phyloP scores from a whole-genome alignment of 2,888 invertebrate genomes.

The Gnatocerus cornutus region DNA sequence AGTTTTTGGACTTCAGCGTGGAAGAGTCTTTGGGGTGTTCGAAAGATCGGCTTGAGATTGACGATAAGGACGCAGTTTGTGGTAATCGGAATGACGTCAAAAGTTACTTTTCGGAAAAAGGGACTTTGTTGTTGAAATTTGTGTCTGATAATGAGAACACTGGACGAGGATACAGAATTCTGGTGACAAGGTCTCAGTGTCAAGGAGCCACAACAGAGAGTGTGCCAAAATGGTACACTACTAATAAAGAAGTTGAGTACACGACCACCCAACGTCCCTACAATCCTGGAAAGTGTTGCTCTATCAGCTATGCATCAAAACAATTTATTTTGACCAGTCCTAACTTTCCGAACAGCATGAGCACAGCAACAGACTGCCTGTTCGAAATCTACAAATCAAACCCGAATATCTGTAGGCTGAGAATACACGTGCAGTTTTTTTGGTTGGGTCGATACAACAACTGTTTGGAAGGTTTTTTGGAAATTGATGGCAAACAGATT shows the following conservation, averaged over 20 bases:
- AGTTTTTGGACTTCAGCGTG: slow-evolving; percentile 75
- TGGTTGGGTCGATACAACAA: slow-evolving; percentile 70
- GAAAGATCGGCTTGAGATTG: slow-evolving; percentile 73
- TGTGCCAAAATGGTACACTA: slow-evolving; percentile 38
- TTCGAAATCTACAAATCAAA: slow-evolving; percentile 72
- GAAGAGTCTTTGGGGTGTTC: slow-evolving; percentile 72
- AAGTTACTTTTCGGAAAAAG: slow-evolving; percentile 71
- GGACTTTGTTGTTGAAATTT: slow-evolving; percentile 71
- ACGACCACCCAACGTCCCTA: slow-evolving; percentile 36
- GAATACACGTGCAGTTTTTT: slow-evolving; percentile 74
- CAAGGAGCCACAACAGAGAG: not conserved
- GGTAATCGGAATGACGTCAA: slow-evolving; percentile 72
- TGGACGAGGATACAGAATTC: slow-evolving; percentile 72
- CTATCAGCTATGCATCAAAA: slow-evolving; percentile 67
- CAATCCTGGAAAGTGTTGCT: slow-evolving; percentile 67
- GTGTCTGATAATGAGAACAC: slow-evolving; percentile 66
- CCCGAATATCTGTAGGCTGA: slow-evolving; percentile 72
- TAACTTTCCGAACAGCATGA: slow-evolving; percentile 73
- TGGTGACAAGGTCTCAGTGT: slow-evolving; percentile 71
- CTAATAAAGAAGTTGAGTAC: slow-evolving; percentile 35
- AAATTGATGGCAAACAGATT: slow-evolving; percentile 74
- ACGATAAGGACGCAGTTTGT: slow-evolving; percentile 72
- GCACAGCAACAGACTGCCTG: slow-evolving; percentile 71
- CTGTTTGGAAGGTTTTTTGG: slow-evolving; percentile 73
- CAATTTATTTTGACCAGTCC: slow-evolving; percentile 74